These are phyloP conservation scores for Caranx ignobilis DNA, from an alignment of 2,113 vertebrate genomes.

Conservation along the genomic window DNA sequence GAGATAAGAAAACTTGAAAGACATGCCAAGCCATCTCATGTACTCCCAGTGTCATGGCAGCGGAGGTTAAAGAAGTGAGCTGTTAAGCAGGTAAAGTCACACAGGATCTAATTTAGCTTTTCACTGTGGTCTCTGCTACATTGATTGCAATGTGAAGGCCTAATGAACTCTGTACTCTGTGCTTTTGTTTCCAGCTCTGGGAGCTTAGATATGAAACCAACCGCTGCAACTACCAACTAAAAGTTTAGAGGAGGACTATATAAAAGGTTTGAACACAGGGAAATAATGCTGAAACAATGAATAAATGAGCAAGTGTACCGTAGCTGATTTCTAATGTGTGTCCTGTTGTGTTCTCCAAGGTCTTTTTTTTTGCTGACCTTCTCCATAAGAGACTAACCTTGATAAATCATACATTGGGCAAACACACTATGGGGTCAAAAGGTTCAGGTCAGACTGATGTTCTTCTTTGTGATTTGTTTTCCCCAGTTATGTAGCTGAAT, in stretches of 20 bases:
- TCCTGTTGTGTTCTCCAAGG: conserved; percentile 12
- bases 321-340: conserved; percentile 36
- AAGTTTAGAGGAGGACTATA: conserved; percentile 49
- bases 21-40: conserved; percentile 20
- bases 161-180: conserved; percentile 79
- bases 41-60: conserved; percentile 24
- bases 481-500: conserved; percentile 38
- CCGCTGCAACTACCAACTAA: conserved; percentile 56
- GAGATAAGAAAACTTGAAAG: conserved; percentile 46
- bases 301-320: conserved; percentile 54
- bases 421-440: conserved; percentile 35
- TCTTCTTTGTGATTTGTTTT: conserved; percentile 35
- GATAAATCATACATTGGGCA: conserved; percentile 60
- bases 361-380: conserved; percentile 24
- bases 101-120: conserved; percentile 82
- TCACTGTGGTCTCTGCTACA: conserved; percentile 70
- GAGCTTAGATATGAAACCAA: conserved; percentile 52
- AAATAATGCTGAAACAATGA: conserved; percentile 42
- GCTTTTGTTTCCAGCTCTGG: conserved; percentile 61
- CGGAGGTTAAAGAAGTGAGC: conserved; percentile 68
- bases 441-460: conserved; percentile 48
- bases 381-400: conserved; percentile 46
- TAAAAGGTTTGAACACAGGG: conserved; percentile 41
- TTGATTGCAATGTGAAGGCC: conserved; percentile 79
- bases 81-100: conserved; percentile 77